These are phyloP conservation scores for Microctonus hyperodae DNA, from an alignment of 2,888 invertebrate species.

Conservation along the genomic window DNA sequence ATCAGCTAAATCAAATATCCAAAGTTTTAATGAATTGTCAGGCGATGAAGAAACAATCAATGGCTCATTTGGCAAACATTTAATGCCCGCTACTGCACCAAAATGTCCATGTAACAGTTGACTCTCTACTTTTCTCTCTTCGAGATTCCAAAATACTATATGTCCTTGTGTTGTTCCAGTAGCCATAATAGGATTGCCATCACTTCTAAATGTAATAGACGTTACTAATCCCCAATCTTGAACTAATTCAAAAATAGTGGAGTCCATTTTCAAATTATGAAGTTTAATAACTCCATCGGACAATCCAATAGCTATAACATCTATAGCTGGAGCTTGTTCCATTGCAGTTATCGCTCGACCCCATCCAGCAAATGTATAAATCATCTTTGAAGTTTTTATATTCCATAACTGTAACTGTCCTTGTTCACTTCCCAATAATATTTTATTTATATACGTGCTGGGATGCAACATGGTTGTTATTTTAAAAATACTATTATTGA, in stretches of 20 bases:
- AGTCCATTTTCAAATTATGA: slow-evolving; percentile 87
- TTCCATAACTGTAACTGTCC: slow-evolving; percentile 92
- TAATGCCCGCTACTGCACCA: slow-evolving; percentile 77
- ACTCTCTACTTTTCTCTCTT: slow-evolving; percentile 78
- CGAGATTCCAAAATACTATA: slow-evolving; percentile 93
- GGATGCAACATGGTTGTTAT: slow-evolving; percentile 90
- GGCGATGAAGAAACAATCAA: slow-evolving; percentile 88
- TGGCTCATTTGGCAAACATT: slow-evolving; percentile 88
- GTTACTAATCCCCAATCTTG: slow-evolving; percentile 94
- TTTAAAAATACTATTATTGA: slow-evolving; percentile 74
- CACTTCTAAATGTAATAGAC: slow-evolving; percentile 84
- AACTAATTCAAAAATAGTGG: slow-evolving; percentile 80
- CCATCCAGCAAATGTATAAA: slow-evolving; percentile 83
- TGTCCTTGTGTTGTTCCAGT: slow-evolving; percentile 84
- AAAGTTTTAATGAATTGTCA: slow-evolving; percentile 92
- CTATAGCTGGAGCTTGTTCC: slow-evolving; percentile 90
- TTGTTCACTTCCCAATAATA: slow-evolving; percentile 85
- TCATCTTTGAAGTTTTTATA: slow-evolving; percentile 76
- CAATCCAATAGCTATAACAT: slow-evolving; percentile 90
- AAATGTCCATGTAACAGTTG: slow-evolving; percentile 84
- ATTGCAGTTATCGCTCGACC: slow-evolving; percentile 74
- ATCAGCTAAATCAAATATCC: slow-evolving; percentile 92
- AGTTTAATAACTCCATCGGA: slow-evolving; percentile 82
- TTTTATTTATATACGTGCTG: slow-evolving; percentile 92
- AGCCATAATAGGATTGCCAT: slow-evolving; percentile 85